Evolutionary conservation across 2,888 invertebrate species (phyloP).

Genomic region (Drosophila kanekoi): DNA sequence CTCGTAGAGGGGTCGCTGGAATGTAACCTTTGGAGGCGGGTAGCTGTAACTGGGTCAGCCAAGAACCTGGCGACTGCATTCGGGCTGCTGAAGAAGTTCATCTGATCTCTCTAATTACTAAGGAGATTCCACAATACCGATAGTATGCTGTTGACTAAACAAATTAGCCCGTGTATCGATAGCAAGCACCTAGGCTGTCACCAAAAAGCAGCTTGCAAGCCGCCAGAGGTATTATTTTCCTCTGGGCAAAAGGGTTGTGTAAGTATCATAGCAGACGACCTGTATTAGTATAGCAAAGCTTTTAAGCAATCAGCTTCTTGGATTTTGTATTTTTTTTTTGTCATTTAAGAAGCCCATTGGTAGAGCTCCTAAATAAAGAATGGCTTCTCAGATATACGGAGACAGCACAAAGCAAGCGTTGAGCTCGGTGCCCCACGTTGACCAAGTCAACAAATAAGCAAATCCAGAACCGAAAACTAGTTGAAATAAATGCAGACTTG

Average conservation of each 20-base stretch:
- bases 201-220: too few species aligned
- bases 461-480: conserved; percentile 32
- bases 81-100: too few species aligned
- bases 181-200: too few species aligned
- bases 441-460: conserved; percentile 38
- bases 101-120: too few species aligned
- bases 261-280: neutral
- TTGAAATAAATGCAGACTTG: conserved; percentile 34
- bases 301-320: neutral
- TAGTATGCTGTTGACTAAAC: too few species aligned
- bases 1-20: too few species aligned
- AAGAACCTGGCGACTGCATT: too few species aligned
- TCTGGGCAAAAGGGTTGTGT: neutral
- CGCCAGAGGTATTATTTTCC: too few species aligned
- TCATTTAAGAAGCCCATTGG: conserved; percentile 4
- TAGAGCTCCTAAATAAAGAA: conserved; percentile 16
- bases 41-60: too few species aligned
- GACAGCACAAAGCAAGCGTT: neutral
- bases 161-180: too few species aligned
- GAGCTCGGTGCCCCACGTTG: conserved; percentile 21
- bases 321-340: conserved; percentile 3
- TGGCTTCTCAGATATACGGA: neutral
- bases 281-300: neutral
- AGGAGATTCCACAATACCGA: too few species aligned
- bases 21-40: too few species aligned